Evolutionary conservation across 2,113 vertebrate genomes (phyloP).

Genomic region (Trematocara variabile): DNA sequence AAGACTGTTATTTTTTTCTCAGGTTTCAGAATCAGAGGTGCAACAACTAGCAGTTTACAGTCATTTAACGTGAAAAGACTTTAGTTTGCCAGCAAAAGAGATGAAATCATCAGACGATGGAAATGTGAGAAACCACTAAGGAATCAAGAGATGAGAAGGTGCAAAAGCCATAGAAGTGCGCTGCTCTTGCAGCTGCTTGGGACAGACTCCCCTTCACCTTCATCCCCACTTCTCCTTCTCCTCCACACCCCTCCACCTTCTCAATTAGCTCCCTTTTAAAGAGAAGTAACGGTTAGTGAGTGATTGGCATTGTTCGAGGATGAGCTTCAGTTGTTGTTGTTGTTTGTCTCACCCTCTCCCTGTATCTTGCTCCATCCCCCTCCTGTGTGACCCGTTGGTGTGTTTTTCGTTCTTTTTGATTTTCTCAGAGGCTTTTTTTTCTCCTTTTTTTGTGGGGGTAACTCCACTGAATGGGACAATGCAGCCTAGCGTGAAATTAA

Average conservation of each 20-base stretch:
- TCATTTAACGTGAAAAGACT: neutral
- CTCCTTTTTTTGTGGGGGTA: slow-evolving; percentile 54
- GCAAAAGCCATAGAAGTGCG: neutral
- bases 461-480: slow-evolving; percentile 69
- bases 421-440: slow-evolving; percentile 66
- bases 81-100: neutral
- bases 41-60: neutral
- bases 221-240: slow-evolving; percentile 20
- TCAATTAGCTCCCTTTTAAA: slow-evolving; percentile 59
- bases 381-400: slow-evolving; percentile 35
- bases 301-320: slow-evolving; percentile 55
- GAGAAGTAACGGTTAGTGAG: slow-evolving; percentile 53
- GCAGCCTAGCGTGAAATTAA: slow-evolving; percentile 76
- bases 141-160: slow-evolving; percentile 7
- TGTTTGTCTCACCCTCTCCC: slow-evolving; percentile 45
- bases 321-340: slow-evolving; percentile 64
- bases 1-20: neutral
- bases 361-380: slow-evolving; percentile 24
- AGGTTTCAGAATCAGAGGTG: neutral
- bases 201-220: slow-evolving; percentile 23
- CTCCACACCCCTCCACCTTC: slow-evolving; percentile 32
- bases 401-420: slow-evolving; percentile 62
- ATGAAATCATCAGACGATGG: neutral
- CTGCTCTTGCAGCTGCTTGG: slow-evolving; percentile 38
- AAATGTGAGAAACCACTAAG: neutral